Base-by-base conservation (phyloP, 2,888 invertebrate genomes). In the Melanargia galathea region DNA sequence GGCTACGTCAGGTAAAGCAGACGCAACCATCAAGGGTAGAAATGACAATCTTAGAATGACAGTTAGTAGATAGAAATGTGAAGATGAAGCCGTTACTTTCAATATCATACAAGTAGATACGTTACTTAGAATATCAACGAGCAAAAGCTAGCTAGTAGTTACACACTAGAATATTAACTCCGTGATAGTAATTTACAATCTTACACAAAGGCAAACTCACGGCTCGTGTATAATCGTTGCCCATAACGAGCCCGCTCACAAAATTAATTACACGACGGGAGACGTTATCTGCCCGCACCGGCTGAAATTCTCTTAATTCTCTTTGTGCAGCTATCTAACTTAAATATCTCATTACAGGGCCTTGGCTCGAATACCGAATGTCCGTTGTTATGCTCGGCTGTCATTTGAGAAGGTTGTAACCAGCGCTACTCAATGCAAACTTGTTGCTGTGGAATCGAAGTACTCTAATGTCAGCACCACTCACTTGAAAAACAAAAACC, bases 311-410 rank as follows among this genome's bases (percentile, higher is more conserved):
- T 84, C 80, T 83, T 86, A 83, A 84, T 84, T 85, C 77, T 78
- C 77, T 77, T 79, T 78, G 77, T 71, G 72, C 75, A 73, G 77
- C 78, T 86, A 90, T 89, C 89, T 84, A 78, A 83, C 78, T 74
- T 78, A 83, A 84, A 85, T 89, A 89, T 90, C 89, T 88, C 79
- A 85, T 89, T 88, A 84, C 87, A 79, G 83, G 82, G 87, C 90
- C 90, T 90, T 90, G 90, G 88, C 89, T 90, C 72, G 85, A 88
- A 90, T 90, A 87, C 89, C 87, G 80, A 79, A 82, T 83, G 87
- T 84, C 84, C 81, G 90, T 87, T 86, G 86, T 89, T 90, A 83
- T 84, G 78, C 82, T 77, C 78, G 75, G 82, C 89, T 90, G 90
- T 90, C 89, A 88, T 87, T 85, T 80, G 83, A 90, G 90, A 90